Percentiles rank a stretch among this genome's conserved stretches.
Conservation (phyloP, 2,113 vertebrate species). For the Onychostoma macrolepis region DNA sequence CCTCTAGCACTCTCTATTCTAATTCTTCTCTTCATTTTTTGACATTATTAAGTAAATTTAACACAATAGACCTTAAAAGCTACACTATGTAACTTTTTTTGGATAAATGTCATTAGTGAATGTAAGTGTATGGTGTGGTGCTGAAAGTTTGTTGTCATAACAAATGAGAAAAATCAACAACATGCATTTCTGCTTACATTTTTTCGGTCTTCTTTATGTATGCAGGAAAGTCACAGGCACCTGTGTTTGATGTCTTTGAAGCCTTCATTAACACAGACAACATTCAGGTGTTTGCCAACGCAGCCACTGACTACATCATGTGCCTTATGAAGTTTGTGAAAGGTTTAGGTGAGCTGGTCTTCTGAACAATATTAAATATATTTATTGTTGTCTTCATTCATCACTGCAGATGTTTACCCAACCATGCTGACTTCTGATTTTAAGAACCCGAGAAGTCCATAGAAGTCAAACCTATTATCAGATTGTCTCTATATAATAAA, state of each 20-base stretch:
- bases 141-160: not conserved
- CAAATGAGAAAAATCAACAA: not conserved
- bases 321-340: slow-evolving; percentile 99
- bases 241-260: slow-evolving; percentile 97
- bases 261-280: slow-evolving; percentile 97
- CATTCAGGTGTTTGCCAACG: slow-evolving; percentile 98
- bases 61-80: not conserved
- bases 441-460: not conserved
- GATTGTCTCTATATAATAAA: not conserved
- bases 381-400: not conserved
- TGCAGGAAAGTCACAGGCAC: slow-evolving; percentile 91
- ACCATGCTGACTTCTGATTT: not conserved
- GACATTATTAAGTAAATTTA: no score
- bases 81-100: not conserved
- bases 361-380: not conserved
- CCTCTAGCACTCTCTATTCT: no score
- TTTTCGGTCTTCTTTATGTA: not conserved
- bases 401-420: not conserved
- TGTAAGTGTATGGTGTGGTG: not conserved
- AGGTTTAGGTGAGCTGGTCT: slow-evolving; percentile 83
- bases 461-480: not conserved
- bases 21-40: no score
- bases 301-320: slow-evolving; percentile 98
- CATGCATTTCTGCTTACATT: not conserved
- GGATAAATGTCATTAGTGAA: not conserved